A percentile compares a stretch with the other conserved stretches of the same genome.
These are phyloP conservation scores for Pterocles orientalis DNA, from an alignment of 2,113 vertebrate genomes.

Conservation along the genomic window DNA sequence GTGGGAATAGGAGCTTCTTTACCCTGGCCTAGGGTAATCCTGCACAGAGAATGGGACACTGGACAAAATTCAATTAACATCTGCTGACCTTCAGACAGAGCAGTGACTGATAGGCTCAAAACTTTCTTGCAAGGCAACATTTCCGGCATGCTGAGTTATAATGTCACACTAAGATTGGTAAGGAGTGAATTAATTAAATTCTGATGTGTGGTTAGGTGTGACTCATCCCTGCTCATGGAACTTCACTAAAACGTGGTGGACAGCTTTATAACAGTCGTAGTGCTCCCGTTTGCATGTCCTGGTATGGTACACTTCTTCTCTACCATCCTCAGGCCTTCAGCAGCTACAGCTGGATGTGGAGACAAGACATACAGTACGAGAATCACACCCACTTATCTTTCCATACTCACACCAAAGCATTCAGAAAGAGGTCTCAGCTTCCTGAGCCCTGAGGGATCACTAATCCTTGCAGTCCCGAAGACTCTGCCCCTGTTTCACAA, in stretches of 20 bases:
- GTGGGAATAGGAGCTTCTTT: not conserved
- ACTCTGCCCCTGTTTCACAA: not conserved
- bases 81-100: not conserved
- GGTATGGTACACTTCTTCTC: not conserved
- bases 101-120: not conserved
- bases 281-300: rapidly evolving
- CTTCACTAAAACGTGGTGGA: not conserved
- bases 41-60: not conserved
- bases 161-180: not conserved
- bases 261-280: not conserved
- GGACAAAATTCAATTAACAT: not conserved
- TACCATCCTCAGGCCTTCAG: not conserved
- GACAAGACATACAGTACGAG: not conserved
- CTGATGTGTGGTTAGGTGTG: not conserved
- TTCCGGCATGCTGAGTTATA: conserved; percentile 9
- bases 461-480: not conserved
- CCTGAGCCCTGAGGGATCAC: not conserved
- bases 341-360: not conserved
- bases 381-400: not conserved
- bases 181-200: not conserved
- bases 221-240: not conserved
- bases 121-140: not conserved
- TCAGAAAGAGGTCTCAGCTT: not conserved
- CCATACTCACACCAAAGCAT: not conserved
- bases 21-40: not conserved